Conservation (phyloP, 2,888 invertebrate genomes). For the Notocelia uddmanniana region DNA sequence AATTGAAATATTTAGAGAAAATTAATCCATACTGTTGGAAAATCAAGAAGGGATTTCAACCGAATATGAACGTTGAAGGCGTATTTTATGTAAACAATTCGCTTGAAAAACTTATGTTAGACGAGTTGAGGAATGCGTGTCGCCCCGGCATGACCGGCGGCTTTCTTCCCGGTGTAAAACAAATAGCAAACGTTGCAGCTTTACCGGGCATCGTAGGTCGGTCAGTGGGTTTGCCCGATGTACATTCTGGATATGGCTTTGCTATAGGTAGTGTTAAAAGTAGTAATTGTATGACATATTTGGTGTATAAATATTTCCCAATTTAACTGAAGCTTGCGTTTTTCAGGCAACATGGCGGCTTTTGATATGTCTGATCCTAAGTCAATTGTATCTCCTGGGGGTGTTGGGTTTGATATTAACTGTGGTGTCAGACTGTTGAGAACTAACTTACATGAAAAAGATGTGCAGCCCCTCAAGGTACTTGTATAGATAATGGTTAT, state of each 20-base stretch:
- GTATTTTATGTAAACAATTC: conserved; percentile 97
- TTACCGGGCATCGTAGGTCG: conserved; percentile 98
- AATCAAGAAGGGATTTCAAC: conserved; percentile 99
- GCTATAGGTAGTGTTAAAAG: conserved; percentile 91
- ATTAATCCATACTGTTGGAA: conserved; percentile 94
- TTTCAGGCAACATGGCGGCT: conserved; percentile 98
- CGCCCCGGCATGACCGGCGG: conserved; percentile 96
- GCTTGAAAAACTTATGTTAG: conserved; percentile 98
- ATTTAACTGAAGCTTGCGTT: conserved; percentile 26
- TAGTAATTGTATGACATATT: neutral
- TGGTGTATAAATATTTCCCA: conserved; percentile 6
- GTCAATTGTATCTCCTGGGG: conserved; percentile 98
- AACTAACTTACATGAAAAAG: conserved; percentile 97
- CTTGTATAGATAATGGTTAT: too few species aligned
- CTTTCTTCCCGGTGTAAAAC: conserved; percentile 99
- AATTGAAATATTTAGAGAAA: conserved; percentile 96
- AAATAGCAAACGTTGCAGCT: conserved; percentile 99
- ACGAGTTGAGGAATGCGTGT: conserved; percentile 96
- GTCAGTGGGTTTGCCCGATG: conserved; percentile 98
- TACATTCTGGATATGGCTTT: conserved; percentile 99
- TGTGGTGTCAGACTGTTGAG: conserved; percentile 98
- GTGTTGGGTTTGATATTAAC: conserved; percentile 99
- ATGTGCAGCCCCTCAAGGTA: conserved; percentile 96
- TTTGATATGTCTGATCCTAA: conserved; percentile 97
- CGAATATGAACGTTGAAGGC: conserved; percentile 99